These are phyloP conservation scores for Archips xylosteana DNA, from an alignment of 2,888 invertebrate genomes.

Conservation along the genomic window DNA sequence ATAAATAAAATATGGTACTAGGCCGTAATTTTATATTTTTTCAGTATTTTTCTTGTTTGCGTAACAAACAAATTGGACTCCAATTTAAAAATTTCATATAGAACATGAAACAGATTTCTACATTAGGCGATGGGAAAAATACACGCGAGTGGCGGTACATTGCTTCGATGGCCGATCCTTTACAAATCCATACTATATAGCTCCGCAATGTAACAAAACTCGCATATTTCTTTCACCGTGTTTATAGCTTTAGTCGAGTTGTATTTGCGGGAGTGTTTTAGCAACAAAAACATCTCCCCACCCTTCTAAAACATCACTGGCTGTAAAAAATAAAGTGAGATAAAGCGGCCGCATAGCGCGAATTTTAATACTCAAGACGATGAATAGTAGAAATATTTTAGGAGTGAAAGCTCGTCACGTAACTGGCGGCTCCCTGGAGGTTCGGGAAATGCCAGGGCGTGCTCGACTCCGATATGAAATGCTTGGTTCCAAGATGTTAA, in stretches of 20 bases:
- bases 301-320: slow-evolving; percentile 27
- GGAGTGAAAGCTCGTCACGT: slow-evolving; percentile 75
- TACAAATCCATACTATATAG: no score
- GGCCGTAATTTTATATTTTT: no score
- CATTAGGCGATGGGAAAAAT: no score
- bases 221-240: no score
- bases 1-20: no score
- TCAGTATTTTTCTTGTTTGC: no score
- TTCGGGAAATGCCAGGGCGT: slow-evolving; percentile 76
- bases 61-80: no score
- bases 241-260: background rate
- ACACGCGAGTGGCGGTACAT: no score
- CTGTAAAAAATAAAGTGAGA: slow-evolving; percentile 52
- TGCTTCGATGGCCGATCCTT: no score
- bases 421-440: slow-evolving; percentile 62
- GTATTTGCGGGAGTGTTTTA: background rate
- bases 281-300: background rate
- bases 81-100: no score
- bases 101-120: no score
- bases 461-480: slow-evolving; percentile 75
- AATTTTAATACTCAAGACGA: slow-evolving; percentile 75
- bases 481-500: slow-evolving; percentile 54
- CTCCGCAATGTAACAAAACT: no score
- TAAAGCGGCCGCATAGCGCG: slow-evolving; percentile 61
- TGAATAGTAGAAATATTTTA: slow-evolving; percentile 82